Evolutionary conservation across 2,888 invertebrate genomes (phyloP).

Genomic region (Teleogryllus oceanicus): DNA sequence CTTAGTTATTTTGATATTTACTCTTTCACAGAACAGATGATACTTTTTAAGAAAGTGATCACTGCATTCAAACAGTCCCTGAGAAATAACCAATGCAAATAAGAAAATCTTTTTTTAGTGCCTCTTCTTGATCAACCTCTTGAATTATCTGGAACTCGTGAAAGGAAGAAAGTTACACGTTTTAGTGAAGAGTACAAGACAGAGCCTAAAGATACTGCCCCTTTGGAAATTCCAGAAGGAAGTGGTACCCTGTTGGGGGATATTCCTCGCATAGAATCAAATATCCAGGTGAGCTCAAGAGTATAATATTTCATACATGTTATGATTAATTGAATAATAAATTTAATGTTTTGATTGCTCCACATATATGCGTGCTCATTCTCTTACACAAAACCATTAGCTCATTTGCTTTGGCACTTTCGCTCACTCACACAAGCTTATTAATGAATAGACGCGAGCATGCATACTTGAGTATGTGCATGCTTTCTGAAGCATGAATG

Average conservation of each 20-base stretch:
- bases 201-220: slow-evolving; percentile 30
- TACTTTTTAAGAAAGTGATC: not conserved
- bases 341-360: too few relatives aligned
- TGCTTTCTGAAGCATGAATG: too few relatives aligned
- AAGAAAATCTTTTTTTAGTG: slow-evolving; percentile 40
- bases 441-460: too few relatives aligned
- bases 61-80: not conserved
- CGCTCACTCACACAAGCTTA: too few relatives aligned
- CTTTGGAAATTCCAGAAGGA: slow-evolving; percentile 58
- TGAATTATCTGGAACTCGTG: slow-evolving; percentile 45
- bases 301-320: too few relatives aligned
- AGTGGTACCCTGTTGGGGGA: slow-evolving; percentile 64
- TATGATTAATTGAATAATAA: too few relatives aligned
- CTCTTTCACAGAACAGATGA: too few relatives aligned
- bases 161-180: slow-evolving; percentile 45
- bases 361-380: too few relatives aligned
- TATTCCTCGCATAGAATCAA: slow-evolving; percentile 60
- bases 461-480: too few relatives aligned
- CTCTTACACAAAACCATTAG: too few relatives aligned
- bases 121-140: slow-evolving; percentile 47
- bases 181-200: slow-evolving; percentile 43
- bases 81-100: slow-evolving; percentile 40
- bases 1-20: too few relatives aligned
- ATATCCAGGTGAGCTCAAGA: slow-evolving; percentile 38
- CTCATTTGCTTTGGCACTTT: too few relatives aligned